phyloP scores from a whole-genome alignment of 2,113 vertebrate species.

The Mastomys natalensis region DNA sequence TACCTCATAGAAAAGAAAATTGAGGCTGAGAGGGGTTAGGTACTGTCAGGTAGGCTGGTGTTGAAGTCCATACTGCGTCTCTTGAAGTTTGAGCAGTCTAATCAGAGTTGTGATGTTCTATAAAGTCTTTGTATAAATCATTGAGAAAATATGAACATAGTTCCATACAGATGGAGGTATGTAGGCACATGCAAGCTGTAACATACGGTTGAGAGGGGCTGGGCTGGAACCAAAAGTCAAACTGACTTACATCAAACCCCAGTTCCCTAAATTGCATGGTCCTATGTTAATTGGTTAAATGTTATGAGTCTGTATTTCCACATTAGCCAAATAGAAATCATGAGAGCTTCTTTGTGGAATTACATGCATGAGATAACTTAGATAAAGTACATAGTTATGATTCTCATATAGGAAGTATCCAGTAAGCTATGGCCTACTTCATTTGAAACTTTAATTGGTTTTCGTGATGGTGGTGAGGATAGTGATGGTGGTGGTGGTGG shows the following conservation, averaged over 20 bases:
- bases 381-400: not conserved
- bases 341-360: not conserved
- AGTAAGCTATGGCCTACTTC: not conserved
- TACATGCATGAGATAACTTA: not conserved
- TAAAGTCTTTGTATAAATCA: not conserved
- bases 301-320: not conserved
- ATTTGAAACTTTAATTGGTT: not conserved
- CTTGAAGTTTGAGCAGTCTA: not conserved
- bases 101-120: not conserved
- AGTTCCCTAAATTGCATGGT: constrained; percentile 1
- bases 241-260: not conserved
- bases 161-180: not conserved
- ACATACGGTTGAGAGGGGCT: not conserved
- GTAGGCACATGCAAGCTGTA: not conserved
- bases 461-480: not conserved
- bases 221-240: not conserved
- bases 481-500: not conserved
- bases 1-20: constrained; percentile 7
- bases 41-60: not conserved
- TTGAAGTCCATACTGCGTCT: not conserved
- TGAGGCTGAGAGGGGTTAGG: not conserved
- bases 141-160: not conserved
- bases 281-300: not conserved
- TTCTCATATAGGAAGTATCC: not conserved
- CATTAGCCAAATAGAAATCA: not conserved